Evolutionary conservation across 2,888 invertebrate genomes (phyloP), one percentile per base, ranked within the genome.

Genomic region (Punctoribates punctum): DNA sequence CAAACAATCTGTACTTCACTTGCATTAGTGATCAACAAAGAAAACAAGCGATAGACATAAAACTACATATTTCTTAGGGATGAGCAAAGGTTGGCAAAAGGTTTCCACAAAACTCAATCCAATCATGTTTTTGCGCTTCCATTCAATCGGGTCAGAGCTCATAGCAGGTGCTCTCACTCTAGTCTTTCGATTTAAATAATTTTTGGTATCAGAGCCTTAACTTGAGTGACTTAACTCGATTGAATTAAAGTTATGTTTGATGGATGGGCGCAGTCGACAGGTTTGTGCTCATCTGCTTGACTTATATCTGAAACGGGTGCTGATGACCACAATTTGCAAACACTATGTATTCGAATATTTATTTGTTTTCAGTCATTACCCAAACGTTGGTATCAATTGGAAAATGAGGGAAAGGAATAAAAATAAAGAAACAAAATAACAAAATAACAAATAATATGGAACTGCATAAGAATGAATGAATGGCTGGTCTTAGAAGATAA

Each of bases 301-400:
- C 5, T 34, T 34, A 34, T 34, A 6, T 8, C 34, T 57, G 9
- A 25, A 57, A 29, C 20, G 29, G 65, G 46, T 70, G 70, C 46
- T 70, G 70, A 70, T 46, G 11, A 70, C 57, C 38, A 65, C 65
- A 46, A 70, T 70, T 70, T 70, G 70, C 70, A 70, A 70, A 70
- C 46, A 20, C 46, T 70, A 46, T 23, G 42, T 38, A 38, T 38
- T 23, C 46, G 1, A 5, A 38, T 70, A 46, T 70, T 42, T 20
- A 17, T 70, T 70, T 70, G n/a, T 20, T 34, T 23, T 46, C 20
- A 13, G 34, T 57, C 25, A 11, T 25, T n/a, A 54, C 8, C 54
- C 15, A 54, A 6, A 54, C 2, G 6, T 13, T 15, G 15, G 54
- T 13, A 57, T 57, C 9, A n/a, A 48, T 48, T 9, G 57, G 20